Conservation (phyloP, 2,797 vertebrate species). For the Melopsittacus undulatus region DNA sequence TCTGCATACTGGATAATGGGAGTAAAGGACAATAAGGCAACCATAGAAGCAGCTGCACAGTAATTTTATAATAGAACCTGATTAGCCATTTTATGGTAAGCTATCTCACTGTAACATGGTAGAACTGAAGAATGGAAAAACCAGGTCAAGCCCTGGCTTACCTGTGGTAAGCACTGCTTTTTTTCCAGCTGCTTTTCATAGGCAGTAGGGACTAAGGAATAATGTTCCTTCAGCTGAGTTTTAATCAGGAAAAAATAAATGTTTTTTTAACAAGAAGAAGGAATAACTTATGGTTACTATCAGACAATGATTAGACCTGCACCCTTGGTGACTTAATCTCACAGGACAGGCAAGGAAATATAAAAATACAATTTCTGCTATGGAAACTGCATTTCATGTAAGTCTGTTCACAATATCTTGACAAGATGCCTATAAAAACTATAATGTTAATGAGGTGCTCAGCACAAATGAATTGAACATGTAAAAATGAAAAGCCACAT, state of each 20-base stretch:
- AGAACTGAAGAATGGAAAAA: background rate
- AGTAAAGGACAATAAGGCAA: background rate
- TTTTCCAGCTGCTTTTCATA: background rate
- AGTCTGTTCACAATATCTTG: background rate
- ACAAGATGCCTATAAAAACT: background rate
- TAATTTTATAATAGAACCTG: background rate
- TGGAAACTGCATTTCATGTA: background rate
- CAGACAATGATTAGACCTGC: background rate
- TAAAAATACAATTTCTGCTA: background rate
- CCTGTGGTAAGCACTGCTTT: background rate
- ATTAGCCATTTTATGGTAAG: background rate
- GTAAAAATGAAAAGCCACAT: background rate
- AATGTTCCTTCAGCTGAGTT: background rate
- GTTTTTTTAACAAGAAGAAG: background rate
- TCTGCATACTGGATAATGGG: background rate
- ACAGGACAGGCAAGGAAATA: background rate
- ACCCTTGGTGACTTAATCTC: background rate
- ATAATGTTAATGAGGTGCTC: background rate
- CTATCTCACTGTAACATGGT: background rate
- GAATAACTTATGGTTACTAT: background rate
- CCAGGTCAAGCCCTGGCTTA: background rate
- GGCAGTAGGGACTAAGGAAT: background rate
- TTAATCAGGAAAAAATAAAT: background rate
- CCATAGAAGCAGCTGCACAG: background rate
- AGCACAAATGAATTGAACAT: background rate